phyloP scores from a whole-genome alignment of 2,888 invertebrate species.

The Tuta absoluta region DNA sequence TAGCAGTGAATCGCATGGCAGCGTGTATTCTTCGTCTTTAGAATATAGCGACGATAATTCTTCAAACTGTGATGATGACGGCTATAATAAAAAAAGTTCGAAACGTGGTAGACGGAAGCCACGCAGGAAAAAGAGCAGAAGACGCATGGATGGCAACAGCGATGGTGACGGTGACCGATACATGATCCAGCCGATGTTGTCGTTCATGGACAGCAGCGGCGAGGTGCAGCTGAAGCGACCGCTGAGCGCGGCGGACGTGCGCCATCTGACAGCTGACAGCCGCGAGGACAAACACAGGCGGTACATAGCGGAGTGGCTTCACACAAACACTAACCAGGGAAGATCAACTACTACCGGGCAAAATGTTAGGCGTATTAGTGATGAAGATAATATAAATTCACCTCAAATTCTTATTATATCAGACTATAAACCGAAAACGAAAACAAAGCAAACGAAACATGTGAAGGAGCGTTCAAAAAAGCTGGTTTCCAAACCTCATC shows the following conservation, averaged over 20 bases:
- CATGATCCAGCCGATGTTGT: not conserved
- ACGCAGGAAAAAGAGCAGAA: not conserved
- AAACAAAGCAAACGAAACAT: not conserved
- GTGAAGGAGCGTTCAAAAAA: slow-evolving; percentile 49
- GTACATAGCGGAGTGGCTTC: not conserved
- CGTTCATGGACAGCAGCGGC: slow-evolving; percentile 3
- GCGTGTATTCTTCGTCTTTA: not conserved
- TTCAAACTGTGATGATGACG: not conserved
- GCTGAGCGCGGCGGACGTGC: not conserved
- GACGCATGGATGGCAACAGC: not conserved
- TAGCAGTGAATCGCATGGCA: not conserved
- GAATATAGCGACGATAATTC: not conserved
- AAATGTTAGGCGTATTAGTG: not conserved
- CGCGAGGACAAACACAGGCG: not conserved
- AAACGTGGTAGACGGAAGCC: not conserved
- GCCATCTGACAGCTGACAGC: not conserved
- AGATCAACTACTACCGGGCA: not conserved
- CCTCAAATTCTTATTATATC: not conserved
- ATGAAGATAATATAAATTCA: not conserved
- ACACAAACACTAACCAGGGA: not conserved
- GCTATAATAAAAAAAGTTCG: not conserved
- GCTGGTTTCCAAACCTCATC: slow-evolving; percentile 38
- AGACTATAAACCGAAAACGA: not conserved
- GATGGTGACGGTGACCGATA: not conserved
- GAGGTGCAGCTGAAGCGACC: not conserved